Conservation (phyloP, 2,797 vertebrate genomes). For the Megalops cyprinoides region DNA sequence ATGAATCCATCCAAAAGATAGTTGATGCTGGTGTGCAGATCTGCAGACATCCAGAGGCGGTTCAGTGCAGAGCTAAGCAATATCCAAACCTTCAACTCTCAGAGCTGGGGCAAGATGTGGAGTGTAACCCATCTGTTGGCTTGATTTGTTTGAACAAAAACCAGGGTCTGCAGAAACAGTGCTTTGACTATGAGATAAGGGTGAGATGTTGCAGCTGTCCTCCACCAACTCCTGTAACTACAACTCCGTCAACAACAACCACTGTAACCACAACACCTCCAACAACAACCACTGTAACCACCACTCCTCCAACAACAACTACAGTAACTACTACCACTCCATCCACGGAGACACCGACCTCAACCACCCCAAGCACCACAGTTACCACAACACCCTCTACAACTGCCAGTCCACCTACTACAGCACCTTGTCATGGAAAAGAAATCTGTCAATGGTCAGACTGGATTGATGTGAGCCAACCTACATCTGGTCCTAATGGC, state of each 20-base stretch:
- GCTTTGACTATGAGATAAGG: conserved; percentile 36
- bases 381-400: conserved; percentile 1
- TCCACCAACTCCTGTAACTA: background rate
- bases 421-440: no score
- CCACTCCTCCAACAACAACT: conserved; percentile 28
- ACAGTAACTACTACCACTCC: background rate
- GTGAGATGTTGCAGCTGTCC: conserved; percentile 21
- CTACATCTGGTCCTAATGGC: no score
- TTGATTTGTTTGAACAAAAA: conserved; percentile 32
- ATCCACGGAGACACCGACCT: no score
- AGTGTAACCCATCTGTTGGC: conserved; percentile 46
- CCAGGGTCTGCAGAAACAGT: background rate
- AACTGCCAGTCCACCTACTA: no score
- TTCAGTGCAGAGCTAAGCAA: conserved; percentile 40
- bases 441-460: no score
- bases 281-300: background rate
- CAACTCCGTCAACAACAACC: background rate
- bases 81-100: conserved; percentile 29
- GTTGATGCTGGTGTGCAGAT: background rate
- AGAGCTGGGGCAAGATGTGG: conserved; percentile 26
- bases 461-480: no score
- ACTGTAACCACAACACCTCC: background rate
- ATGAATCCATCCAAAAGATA: background rate
- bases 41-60: conserved; percentile 7
- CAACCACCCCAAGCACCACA: no score